A percentile compares a stretch with the other conserved stretches of the same genome.
Conservation (phyloP, 1,140 invertebrate species). For the Trichonephila inaurata region DNA sequence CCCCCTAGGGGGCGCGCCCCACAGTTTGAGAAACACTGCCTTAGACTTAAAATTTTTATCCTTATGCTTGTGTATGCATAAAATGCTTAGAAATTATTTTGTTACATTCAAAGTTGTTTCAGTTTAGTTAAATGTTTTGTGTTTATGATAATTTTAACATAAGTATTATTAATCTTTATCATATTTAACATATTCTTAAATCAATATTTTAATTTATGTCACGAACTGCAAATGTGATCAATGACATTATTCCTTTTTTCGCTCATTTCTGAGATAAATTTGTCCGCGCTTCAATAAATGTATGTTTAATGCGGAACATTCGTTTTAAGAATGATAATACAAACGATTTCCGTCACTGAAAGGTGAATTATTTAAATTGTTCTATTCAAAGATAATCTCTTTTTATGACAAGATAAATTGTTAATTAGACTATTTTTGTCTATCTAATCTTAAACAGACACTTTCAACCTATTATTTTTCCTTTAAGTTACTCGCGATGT, state of each 20-base stretch:
- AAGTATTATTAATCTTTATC: too few relatives aligned
- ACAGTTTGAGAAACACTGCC: too few relatives aligned
- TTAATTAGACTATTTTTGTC: slow-evolving; percentile 19
- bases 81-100: too few relatives aligned
- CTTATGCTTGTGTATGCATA: too few relatives aligned
- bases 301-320: not conserved
- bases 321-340: slow-evolving; percentile 12
- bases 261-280: not conserved
- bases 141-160: too few relatives aligned
- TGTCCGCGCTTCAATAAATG: not conserved
- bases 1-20: too few relatives aligned
- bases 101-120: too few relatives aligned
- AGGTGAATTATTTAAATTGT: slow-evolving; percentile 17
- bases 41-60: too few relatives aligned
- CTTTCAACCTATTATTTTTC: not conserved
- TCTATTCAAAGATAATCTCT: slow-evolving; percentile 5
- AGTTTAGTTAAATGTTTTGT: too few relatives aligned
- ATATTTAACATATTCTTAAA: not conserved
- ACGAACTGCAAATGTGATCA: not conserved
- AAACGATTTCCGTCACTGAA: not conserved
- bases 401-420: not conserved
- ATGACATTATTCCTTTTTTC: not conserved
- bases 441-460: not conserved
- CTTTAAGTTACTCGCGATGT: not conserved
- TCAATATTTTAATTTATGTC: not conserved